Evolutionary conservation across 2,797 vertebrate species (phyloP), one percentile per base, ranked within the genome.

Genomic region (Pangasius larnaudii): DNA sequence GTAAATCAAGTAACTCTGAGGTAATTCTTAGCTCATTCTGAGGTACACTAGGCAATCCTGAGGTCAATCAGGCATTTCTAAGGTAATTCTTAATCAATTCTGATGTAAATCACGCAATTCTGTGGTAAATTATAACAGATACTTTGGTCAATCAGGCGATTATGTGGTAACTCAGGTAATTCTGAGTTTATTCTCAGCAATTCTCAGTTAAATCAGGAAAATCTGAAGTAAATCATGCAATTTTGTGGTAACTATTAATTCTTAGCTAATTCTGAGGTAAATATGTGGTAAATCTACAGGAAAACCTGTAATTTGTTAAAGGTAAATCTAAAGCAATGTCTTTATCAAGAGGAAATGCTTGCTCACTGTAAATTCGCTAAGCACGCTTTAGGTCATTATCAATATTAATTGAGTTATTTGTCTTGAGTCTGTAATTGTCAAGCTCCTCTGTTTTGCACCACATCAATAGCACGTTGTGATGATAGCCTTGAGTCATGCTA

Each of bases 401-500:
- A 63, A 74, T 87, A 59, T 36, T 11, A 83, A 71, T n/a, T 14
- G 53, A 71, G 27, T 33, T 33, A 61, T 87, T 87, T 49, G 67
- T 69, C 39, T 27, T 33, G 18, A 9, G 79, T 63, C 30, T 63
- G 30, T 87, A 75, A 84, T 83, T 82, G 80, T 82, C 24, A 82
- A 49, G 80, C 59, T 46, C 5, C 3, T 24, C 33, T 14, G 19
- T 63, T 65, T 10, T 18, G 24, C 14, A n/a, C 8, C 36, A 63
- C 59, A 49, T 59, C 56, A 46, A 59, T 22, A 71, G 14, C 16
- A 42, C 11, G 58, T 79, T 78, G 61, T 24, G 49, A 56, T 30
- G 33, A 80, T 74, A 61, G 78, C 86, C 67, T 82, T 87, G 9
- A 71, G 78, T 49, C 63, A 81, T 71, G 18, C 9, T 49, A 49